Evolutionary conservation across 2,113 vertebrate genomes (phyloP), one percentile per base, ranked within the genome.

Genomic region (Lophochroa leadbeateri): DNA sequence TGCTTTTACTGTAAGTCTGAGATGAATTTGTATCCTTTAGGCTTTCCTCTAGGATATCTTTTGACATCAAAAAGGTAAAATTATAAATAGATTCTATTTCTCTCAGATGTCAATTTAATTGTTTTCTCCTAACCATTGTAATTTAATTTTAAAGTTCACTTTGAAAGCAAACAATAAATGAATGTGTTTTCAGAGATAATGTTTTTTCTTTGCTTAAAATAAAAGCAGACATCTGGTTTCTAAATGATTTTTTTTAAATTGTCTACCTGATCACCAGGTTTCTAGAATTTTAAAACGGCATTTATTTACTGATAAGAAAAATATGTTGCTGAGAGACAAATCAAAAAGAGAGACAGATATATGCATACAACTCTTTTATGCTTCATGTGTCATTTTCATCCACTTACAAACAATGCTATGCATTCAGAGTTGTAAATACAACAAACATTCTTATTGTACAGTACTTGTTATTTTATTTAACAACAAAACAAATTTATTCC

Each of bases 51-150:
- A 81, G 61, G 47, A 88, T 94, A 93, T 92, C 94, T 93, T 82
- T 69, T 68, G 83, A 96, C 95, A 93, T 96, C 85, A 96, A 93
- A 95, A 96, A 96, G 57, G 61, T 83, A 70, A 94, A 95, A 97
- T 86, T 93, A 90, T 70, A 93, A 95, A 95, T 88, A 92, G 69
- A 72, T 87, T 89, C 49, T 94, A 96, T 97, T 96, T 74, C 85
- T 94, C 96, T 96, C 96, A 96, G 85, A 96, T 96, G 90, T 81
- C 44, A 69, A 82, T 85, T 93, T 87, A 43, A 28, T 77, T 90
- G 92, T 61, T 86, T 95, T 27, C 53, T 91, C 91, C 50, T 63
- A 87, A 94, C 84, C 37, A 49, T 28, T 61, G 77, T 93, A 92
- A 93, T 94, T 92, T 91, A 93, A 96, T 97, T 95, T 96, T 93